These are phyloP conservation scores for Psylliodes chrysocephalus DNA, from an alignment of 2,888 invertebrate species.

Conservation along the genomic window DNA sequence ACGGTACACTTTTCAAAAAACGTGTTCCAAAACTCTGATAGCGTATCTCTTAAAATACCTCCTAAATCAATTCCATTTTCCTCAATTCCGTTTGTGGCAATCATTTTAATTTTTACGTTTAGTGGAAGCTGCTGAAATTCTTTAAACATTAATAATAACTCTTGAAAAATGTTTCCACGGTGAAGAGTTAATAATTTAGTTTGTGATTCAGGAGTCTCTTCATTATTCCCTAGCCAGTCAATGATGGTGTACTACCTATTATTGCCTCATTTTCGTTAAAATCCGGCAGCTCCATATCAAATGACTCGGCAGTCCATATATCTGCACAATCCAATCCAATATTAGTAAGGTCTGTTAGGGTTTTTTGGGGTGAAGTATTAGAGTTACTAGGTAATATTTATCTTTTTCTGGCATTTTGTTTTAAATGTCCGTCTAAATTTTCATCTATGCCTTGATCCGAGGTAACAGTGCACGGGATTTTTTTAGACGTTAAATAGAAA, in stretches of 20 bases:
- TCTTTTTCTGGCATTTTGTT: too few relatives aligned
- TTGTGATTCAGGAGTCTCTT: not conserved
- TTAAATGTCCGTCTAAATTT: too few relatives aligned
- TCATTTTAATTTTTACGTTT: not conserved
- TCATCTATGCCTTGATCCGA: not conserved
- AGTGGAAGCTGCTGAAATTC: not conserved
- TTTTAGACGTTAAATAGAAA: constrained; percentile 4
- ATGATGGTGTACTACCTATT: not conserved
- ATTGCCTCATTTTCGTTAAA: not conserved
- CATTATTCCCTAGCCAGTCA: not conserved
- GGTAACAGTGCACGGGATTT: not conserved
- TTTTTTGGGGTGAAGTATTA: not conserved
- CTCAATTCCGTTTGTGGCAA: not conserved
- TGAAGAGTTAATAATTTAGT: not conserved
- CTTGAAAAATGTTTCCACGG: not conserved
- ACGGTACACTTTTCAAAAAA: constrained; percentile 21
- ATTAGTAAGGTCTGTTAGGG: not conserved
- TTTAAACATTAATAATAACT: too few relatives aligned
- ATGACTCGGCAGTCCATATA: not conserved
- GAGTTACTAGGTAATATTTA: too few relatives aligned
- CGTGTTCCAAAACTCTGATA: constrained; percentile 10
- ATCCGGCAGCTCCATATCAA: not conserved
- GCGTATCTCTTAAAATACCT: constrained; percentile 10
- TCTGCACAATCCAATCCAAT: not conserved
- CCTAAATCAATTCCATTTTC: constrained; percentile 2